Conservation (phyloP, 2,113 vertebrate species). For the Sprattus sprattus region DNA sequence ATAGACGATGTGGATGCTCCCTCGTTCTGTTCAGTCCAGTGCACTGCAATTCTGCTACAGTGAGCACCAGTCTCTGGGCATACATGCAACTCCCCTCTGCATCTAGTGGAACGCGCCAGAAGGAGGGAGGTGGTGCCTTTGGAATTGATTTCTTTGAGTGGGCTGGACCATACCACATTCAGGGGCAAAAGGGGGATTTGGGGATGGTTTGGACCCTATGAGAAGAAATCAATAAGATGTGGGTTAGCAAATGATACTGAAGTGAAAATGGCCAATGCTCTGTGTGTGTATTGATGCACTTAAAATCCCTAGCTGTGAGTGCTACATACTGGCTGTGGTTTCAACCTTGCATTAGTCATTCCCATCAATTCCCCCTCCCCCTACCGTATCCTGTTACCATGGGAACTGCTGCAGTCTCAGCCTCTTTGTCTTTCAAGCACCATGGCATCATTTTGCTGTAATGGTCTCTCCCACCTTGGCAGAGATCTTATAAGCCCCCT, state of each 20-base stretch:
- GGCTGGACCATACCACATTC: slow-evolving; percentile 63
- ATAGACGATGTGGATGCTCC: slow-evolving; percentile 70
- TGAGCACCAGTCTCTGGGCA: slow-evolving; percentile 62
- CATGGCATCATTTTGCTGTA: slow-evolving; percentile 48
- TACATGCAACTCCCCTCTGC: slow-evolving; percentile 58
- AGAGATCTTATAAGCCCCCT: slow-evolving; percentile 36
- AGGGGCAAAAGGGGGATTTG: slow-evolving; percentile 36
- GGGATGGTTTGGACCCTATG: slow-evolving; percentile 23
- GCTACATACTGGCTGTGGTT: background rate
- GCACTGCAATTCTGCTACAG: slow-evolving; percentile 73
- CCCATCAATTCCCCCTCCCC: slow-evolving; percentile 13
- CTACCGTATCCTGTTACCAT: slow-evolving; percentile 72
- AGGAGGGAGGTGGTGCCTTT: slow-evolving; percentile 49
- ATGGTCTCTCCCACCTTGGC: slow-evolving; percentile 50
- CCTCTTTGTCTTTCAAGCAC: slow-evolving; percentile 41
- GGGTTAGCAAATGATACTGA: background rate
- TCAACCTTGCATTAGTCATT: background rate
- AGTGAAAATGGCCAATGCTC: background rate
- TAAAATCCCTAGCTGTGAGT: slow-evolving; percentile 11
- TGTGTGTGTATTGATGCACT: background rate
- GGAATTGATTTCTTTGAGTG: slow-evolving; percentile 43
- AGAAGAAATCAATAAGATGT: slow-evolving; percentile 29
- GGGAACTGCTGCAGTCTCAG: slow-evolving; percentile 74
- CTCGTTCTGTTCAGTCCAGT: slow-evolving; percentile 68
- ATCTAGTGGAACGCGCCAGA: slow-evolving; percentile 70